phyloP scores from a whole-genome alignment of 2,888 invertebrate species.

The Cheilosia scutellata region DNA sequence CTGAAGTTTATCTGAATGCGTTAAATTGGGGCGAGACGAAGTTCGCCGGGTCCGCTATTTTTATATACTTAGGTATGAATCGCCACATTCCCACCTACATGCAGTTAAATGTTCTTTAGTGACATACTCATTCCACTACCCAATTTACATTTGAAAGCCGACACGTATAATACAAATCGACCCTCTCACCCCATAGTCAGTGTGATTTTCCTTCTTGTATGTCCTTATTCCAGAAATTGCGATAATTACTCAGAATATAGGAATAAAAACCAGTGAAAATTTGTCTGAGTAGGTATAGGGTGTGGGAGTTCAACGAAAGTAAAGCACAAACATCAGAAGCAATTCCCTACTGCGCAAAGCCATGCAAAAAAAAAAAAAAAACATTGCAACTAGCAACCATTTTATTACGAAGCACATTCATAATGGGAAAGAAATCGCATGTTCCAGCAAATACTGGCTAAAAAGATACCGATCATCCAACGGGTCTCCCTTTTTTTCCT shows the following conservation, averaged over 20 bases:
- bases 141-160: too few relatives aligned
- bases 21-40: too few relatives aligned
- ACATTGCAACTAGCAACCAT: conserved; percentile 34
- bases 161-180: too few relatives aligned
- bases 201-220: conserved; percentile 37
- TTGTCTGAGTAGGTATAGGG: too few relatives aligned
- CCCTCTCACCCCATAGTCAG: too few relatives aligned
- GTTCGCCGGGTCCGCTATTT: too few relatives aligned
- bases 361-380: conserved; percentile 4
- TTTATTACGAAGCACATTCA: conserved; percentile 11
- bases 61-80: too few relatives aligned
- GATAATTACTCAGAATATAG: conserved; percentile 42
- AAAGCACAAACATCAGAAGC: conserved; percentile 10
- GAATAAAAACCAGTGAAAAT: conserved; percentile 14
- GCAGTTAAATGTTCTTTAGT: too few relatives aligned
- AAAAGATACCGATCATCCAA: conserved; percentile 46
- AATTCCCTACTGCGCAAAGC: conserved; percentile 27
- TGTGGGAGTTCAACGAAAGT: conserved; percentile 19
- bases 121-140: too few relatives aligned
- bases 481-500: neutral
- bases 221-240: conserved; percentile 48
- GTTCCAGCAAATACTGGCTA: conserved; percentile 55
- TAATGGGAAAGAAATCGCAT: conserved; percentile 64
- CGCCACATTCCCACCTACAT: too few relatives aligned
- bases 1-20: too few relatives aligned